Evolutionary conservation across 1,140 invertebrate species (phyloP), one percentile per base, ranked within the genome.

Genomic region (Cephus cinctus): DNA sequence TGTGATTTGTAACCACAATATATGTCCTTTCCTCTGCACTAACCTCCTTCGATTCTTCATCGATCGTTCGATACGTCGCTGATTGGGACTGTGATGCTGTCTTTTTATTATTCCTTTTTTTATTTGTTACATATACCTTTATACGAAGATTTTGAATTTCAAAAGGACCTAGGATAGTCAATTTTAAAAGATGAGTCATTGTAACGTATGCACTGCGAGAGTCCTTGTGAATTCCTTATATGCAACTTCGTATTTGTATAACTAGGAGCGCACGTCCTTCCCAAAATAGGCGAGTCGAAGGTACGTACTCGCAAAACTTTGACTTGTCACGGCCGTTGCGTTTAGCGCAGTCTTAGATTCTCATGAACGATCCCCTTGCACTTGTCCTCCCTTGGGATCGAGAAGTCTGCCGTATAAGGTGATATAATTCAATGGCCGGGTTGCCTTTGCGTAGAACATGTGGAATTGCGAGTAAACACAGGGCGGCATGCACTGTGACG

Each of bases 1-100:
- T 44, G 51, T 36, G 45, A 61, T 63, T 63, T 59, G 54, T 56
- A 61, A 63, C 40, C 51, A 18, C n/a, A n/a, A n/a, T n/a, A n/a
- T n/a, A n/a, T n/a, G n/a, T n/a, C n/a, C n/a, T n/a, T n/a, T n/a
- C n/a, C n/a, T n/a, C n/a, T n/a, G n/a, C n/a, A n/a, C n/a, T n/a
- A n/a, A n/a, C n/a, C n/a, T n/a, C n/a, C n/a, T n/a, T n/a, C n/a
- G n/a, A n/a, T n/a, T n/a, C n/a, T n/a, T n/a, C n/a, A n/a, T n/a
- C n/a, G n/a, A n/a, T n/a, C n/a, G n/a, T n/a, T n/a, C n/a, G n/a
- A n/a, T n/a, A n/a, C n/a, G n/a, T n/a, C n/a, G n/a, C n/a, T n/a
- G n/a, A n/a, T n/a, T n/a, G n/a, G n/a, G n/a, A n/a, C n/a, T n/a
- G n/a, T n/a, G n/a, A n/a, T n/a, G n/a, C n/a, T n/a, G n/a, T n/a